phyloP scores from a whole-genome alignment of 92 coral and sea anemone species.

The Palythoa caribaeorum region DNA sequence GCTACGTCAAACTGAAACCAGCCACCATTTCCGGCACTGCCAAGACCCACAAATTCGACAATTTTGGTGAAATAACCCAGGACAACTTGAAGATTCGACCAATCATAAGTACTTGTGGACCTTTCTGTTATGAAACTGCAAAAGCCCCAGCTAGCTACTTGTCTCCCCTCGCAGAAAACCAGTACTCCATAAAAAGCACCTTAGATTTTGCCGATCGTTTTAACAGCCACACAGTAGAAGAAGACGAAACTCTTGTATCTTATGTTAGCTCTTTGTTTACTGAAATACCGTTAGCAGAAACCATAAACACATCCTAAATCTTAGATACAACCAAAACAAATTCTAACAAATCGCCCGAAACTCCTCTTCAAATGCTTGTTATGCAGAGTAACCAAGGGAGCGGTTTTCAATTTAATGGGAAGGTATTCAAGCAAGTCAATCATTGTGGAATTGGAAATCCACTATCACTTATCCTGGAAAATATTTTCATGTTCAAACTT shows the following conservation, averaged over 20 bases:
- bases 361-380: not conserved
- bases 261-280: not conserved
- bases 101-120: not conserved
- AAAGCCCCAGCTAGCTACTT: not conserved
- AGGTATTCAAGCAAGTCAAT: not conserved
- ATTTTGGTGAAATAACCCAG: constrained; percentile 3
- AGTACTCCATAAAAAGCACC: not conserved
- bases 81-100: not conserved
- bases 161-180: constrained; percentile 2
- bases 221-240: constrained; percentile 4
- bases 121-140: not conserved
- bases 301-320: not conserved
- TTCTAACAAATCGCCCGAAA: not conserved
- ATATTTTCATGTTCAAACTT: too few species aligned
- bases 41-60: constrained; percentile 1
- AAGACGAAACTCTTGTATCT: not conserved
- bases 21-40: constrained; percentile 1
- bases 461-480: not conserved
- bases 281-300: constrained; percentile 2
- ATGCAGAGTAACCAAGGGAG: not conserved
- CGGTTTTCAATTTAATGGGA: not conserved
- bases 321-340: not conserved
- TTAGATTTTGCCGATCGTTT: not conserved
- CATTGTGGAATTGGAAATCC: not conserved
- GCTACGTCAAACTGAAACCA: too few species aligned